Conservation (phyloP, 1,140 invertebrate genomes). For the Conus betulinus region DNA sequence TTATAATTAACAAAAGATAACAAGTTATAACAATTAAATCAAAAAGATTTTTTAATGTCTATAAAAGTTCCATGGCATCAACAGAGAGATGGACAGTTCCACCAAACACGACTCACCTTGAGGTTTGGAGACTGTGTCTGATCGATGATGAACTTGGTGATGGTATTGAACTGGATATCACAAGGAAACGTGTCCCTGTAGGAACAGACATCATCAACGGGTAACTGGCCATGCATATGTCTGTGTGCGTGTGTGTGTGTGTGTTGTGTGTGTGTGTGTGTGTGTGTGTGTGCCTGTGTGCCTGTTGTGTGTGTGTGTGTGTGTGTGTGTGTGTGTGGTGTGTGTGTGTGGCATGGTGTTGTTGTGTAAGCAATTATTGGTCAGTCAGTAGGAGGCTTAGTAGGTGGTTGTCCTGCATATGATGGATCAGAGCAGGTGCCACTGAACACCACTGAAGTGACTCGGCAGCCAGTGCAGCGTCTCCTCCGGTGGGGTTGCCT, state of each 20-base stretch:
- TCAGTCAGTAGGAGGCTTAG: too few relatives aligned
- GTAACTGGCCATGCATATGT: background rate
- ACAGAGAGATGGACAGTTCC: background rate
- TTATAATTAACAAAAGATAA: background rate
- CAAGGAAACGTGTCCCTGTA: slow-evolving; percentile 81
- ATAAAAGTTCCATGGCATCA: background rate
- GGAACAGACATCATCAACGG: slow-evolving; percentile 24
- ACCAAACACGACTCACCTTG: slow-evolving; percentile 81
- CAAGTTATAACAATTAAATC: background rate
- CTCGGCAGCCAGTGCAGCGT: too few relatives aligned
- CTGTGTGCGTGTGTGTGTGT: background rate
- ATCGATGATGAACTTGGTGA: slow-evolving; percentile 89
- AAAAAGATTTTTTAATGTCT: background rate
- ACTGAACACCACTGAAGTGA: too few relatives aligned
- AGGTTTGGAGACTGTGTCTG: slow-evolving; percentile 92
- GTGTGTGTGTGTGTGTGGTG: too few relatives aligned
- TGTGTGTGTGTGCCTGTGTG: background rate
- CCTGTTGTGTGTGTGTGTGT: too few relatives aligned
- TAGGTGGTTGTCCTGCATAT: too few relatives aligned
- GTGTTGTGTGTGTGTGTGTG: background rate
- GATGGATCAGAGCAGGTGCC: too few relatives aligned
- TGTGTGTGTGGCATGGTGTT: too few relatives aligned
- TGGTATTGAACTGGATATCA: slow-evolving; percentile 81
- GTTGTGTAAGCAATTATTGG: too few relatives aligned
- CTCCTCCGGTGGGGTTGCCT: too few relatives aligned